Base-by-base conservation (phyloP, 2,797 vertebrate species). In the Bovichtus variegatus region DNA sequence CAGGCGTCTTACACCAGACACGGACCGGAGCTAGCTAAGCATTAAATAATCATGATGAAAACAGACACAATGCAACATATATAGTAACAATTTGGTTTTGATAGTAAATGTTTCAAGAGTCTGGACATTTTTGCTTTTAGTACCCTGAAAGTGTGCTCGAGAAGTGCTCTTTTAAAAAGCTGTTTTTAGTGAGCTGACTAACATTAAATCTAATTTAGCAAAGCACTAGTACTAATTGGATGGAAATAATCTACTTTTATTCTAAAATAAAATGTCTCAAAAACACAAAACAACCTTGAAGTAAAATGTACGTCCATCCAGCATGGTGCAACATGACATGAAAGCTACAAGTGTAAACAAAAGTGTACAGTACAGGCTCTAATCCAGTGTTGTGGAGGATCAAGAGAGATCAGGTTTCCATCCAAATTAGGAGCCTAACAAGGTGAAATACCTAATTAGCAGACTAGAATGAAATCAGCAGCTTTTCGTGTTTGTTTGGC, bases 271-370 rank as follows among this genome's bases (percentile, higher is more conserved):
- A 8, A 34, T 21, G 2, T 18, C 9, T 27, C 29, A 58, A 18
- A 60, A 21, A 4, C 9, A 34, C 3, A 43, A 43, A 23, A 25
- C 40, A 60, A 27, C 3, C 29, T 21, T 3, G 8, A 21, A 55
- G 36, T 27, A 12, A 46, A 55, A 19, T 4, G 51, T 29, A 31
- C 9, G 9, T 51, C 23, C 36, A 10, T 51, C 21, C 38, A 59
- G 31, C 25, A 29, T 19, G 54, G 31, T 64, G 73, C 38, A 73
- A 59, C n/a, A 5, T n/a, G 54, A 49, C 47, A 44, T 46, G 19
- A 68, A 23, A 55, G 55, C 27, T 16, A 29, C 13, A 21, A 19
- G 13, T 47, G 34, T 16, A 36, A 29, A 59, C 12, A 43, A 41
- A n/a, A 53, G 29, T 46, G 12, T 47, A 49, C 61, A 25, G 43